phyloP scores from a whole-genome alignment of 2,113 vertebrate genomes.

The Lampris incognitus region DNA sequence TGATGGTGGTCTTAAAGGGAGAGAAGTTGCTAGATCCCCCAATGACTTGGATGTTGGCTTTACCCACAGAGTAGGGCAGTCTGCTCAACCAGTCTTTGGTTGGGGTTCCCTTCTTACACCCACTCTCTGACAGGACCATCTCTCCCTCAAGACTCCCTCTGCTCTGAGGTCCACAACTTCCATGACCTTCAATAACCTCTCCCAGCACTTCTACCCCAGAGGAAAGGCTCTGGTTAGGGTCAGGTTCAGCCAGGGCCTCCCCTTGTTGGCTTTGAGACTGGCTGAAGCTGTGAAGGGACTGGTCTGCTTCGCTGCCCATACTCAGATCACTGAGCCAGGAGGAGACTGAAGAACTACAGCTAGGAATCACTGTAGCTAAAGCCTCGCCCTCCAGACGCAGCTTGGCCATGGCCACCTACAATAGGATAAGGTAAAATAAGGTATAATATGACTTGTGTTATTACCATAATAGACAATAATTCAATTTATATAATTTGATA shows the following conservation, averaged over 20 bases:
- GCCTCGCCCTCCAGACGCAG: slow-evolving; percentile 85
- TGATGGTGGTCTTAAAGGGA: slow-evolving; percentile 89
- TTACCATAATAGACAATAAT: too few relatives aligned
- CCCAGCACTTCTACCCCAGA: slow-evolving; percentile 60
- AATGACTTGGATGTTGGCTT: slow-evolving; percentile 87
- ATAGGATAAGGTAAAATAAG: background rate
- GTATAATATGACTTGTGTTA: background rate
- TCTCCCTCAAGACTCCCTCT: slow-evolving; percentile 79
- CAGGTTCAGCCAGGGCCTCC: slow-evolving; percentile 90
- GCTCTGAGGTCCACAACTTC: slow-evolving; percentile 19
- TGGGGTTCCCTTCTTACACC: slow-evolving; percentile 72
- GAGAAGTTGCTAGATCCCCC: slow-evolving; percentile 81
- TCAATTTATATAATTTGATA: too few relatives aligned
- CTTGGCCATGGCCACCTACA: slow-evolving; percentile 88
- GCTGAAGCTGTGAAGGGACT: slow-evolving; percentile 92
- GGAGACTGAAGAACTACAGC: slow-evolving; percentile 90
- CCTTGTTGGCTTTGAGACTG: slow-evolving; percentile 88
- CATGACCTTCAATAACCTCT: slow-evolving; percentile 14
- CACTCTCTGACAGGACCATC: slow-evolving; percentile 75
- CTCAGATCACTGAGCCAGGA: slow-evolving; percentile 96
- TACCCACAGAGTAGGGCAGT: slow-evolving; percentile 86
- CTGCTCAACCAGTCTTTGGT: slow-evolving; percentile 83
- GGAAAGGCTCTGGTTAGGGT: slow-evolving; percentile 52
- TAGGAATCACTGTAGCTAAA: slow-evolving; percentile 75
- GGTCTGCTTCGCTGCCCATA: slow-evolving; percentile 90